Conservation (phyloP, 2,888 invertebrate genomes). For the Homarus gammarus region DNA sequence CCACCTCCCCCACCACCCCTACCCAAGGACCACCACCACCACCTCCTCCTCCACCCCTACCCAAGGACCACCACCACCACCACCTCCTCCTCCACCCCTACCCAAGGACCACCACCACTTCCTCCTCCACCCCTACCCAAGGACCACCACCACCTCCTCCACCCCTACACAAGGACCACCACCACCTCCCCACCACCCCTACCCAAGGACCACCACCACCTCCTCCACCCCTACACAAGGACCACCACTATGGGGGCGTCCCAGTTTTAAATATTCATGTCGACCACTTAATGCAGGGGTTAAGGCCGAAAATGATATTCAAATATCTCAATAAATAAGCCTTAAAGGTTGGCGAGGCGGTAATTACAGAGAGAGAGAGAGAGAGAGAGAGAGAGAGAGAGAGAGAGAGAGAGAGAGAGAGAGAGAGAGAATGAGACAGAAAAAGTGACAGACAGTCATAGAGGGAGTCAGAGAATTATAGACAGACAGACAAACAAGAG, state of each 20-base stretch:
- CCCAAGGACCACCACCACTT: not conserved
- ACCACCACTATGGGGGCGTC: too few species aligned
- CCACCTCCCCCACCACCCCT: too few species aligned
- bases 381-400: too few species aligned
- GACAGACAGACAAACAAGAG: not conserved
- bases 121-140: too few species aligned
- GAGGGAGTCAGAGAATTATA: not conserved
- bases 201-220: not conserved
- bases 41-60: too few species aligned
- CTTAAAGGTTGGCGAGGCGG: conserved; percentile 32
- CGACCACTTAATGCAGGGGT: conserved; percentile 1
- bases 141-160: too few species aligned
- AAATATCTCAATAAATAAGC: conserved; percentile 48
- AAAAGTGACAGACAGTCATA: not conserved
- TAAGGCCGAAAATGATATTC: conserved; percentile 40
- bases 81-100: too few species aligned
- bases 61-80: too few species aligned
- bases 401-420: not conserved
- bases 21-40: too few species aligned
- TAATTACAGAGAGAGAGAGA: conserved; percentile 19
- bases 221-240: not conserved
- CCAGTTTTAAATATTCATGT: conserved; percentile 31
- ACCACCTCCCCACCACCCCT: too few species aligned
- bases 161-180: too few species aligned
- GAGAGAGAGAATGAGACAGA: not conserved